These are phyloP conservation scores for Philereme vetulata DNA, from an alignment of 2,888 invertebrate species.

Conservation along the genomic window DNA sequence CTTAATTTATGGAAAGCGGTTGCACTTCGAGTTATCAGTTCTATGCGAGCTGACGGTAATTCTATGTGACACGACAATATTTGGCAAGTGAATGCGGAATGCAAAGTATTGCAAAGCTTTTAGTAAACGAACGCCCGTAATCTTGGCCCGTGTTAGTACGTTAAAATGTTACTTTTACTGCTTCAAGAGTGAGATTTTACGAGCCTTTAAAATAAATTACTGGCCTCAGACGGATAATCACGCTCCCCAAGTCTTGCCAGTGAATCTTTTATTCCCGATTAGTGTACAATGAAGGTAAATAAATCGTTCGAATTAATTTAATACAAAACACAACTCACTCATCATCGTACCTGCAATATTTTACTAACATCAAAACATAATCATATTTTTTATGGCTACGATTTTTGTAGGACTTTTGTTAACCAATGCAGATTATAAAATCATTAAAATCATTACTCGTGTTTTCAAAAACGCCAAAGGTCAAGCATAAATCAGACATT, in stretches of 20 bases:
- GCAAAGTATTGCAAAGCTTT: conserved; percentile 50
- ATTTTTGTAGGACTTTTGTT: conserved; percentile 24
- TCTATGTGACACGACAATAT: conserved; percentile 69
- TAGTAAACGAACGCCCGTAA: conserved; percentile 61
- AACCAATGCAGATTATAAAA: conserved; percentile 56
- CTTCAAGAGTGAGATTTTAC: conserved; percentile 80
- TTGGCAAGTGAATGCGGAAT: conserved; percentile 70
- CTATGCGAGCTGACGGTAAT: conserved; percentile 57
- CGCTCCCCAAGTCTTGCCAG: conserved; percentile 63
- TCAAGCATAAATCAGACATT: conserved; percentile 57
- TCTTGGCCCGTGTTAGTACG: conserved; percentile 62
- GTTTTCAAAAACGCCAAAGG: conserved; percentile 51
- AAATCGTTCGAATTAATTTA: conserved; percentile 56
- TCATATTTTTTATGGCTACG: background rate
- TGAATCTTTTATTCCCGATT: conserved; percentile 72
- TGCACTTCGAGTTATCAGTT: conserved; percentile 58
- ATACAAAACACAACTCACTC: conserved; percentile 39
- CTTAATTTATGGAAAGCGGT: conserved; percentile 62
- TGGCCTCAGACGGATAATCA: conserved; percentile 65
- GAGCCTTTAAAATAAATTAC: conserved; percentile 81
- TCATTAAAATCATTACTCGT: conserved; percentile 49
- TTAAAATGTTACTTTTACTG: conserved; percentile 81
- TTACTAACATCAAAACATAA: conserved; percentile 1
- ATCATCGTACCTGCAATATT: background rate
- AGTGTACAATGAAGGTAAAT: conserved; percentile 64